Evolutionary conservation across 2,797 vertebrate genomes (phyloP).

Genomic region (Rhinatrema bivittatum): DNA sequence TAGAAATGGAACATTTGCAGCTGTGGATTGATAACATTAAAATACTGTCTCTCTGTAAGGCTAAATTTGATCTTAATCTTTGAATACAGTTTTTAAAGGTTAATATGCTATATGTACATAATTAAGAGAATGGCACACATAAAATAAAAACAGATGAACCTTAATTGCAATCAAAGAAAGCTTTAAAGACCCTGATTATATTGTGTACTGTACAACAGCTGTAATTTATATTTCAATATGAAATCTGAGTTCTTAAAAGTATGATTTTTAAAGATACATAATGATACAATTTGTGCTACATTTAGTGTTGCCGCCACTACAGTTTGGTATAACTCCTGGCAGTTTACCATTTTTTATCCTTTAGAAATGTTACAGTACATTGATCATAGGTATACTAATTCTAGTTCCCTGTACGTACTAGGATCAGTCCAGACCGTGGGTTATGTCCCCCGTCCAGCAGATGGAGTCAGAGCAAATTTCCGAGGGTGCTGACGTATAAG

Average conservation of each 20-base stretch:
- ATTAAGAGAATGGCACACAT: slow-evolving; percentile 57
- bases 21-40: too few species aligned
- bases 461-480: too few species aligned
- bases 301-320: slow-evolving; percentile 2
- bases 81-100: slow-evolving; percentile 6
- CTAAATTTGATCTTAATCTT: too few species aligned
- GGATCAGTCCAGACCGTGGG: too few species aligned
- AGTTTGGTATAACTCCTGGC: too few species aligned
- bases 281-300: slow-evolving; percentile 3
- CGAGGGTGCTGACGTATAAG: too few species aligned
- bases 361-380: neutral
- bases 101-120: slow-evolving; percentile 30
- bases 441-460: too few species aligned
- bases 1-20: too few species aligned
- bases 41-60: too few species aligned
- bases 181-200: slow-evolving; percentile 46
- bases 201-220: slow-evolving; percentile 12
- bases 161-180: slow-evolving; percentile 64
- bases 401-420: too few species aligned
- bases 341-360: neutral
- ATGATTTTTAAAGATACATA: slow-evolving; percentile 23
- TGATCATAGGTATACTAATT: neutral
- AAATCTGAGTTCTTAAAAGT: slow-evolving; percentile 8
- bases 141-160: slow-evolving; percentile 60
- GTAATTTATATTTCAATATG: slow-evolving; percentile 21